A percentile compares a stretch with the other conserved stretches of the same genome.
phyloP scores from a whole-genome alignment of 2,888 invertebrate species.

The Sarcophaga caerulescens region DNA sequence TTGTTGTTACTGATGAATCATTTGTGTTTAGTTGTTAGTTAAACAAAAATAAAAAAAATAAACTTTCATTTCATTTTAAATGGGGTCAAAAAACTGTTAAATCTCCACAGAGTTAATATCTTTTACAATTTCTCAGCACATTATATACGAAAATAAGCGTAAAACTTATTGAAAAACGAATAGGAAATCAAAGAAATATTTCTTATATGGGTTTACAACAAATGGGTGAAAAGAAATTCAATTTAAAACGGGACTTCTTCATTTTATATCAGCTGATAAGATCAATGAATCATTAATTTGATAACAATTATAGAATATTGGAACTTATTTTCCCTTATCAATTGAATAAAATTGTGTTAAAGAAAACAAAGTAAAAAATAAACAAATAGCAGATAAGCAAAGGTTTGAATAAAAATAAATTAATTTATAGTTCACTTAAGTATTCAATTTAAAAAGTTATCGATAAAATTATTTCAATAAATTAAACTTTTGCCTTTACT shows the following conservation, averaged over 20 bases:
- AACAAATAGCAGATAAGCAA: too few species aligned
- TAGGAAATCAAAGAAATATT: not conserved
- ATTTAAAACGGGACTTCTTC: constrained; percentile 4
- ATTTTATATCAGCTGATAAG: not conserved
- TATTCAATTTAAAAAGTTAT: not conserved
- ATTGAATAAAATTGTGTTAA: too few species aligned
- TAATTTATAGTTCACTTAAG: not conserved
- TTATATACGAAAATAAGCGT: not conserved
- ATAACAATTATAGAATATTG: constrained; percentile 1
- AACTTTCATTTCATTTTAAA: constrained; percentile 49
- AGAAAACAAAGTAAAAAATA: too few species aligned
- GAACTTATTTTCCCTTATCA: too few species aligned
- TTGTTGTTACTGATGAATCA: constrained; percentile 38
- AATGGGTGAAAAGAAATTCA: not conserved
- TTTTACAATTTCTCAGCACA: not conserved
- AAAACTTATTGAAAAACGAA: not conserved
- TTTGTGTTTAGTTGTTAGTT: not conserved
- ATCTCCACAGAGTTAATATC: not conserved
- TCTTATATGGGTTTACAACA: not conserved
- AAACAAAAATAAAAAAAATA: constrained; percentile 9
- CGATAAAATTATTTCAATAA: too few species aligned
- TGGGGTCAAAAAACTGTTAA: constrained; percentile 40
- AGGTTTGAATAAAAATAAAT: not conserved
- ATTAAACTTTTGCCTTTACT: constrained; percentile 70
- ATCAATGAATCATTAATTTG: constrained; percentile 28